A percentile compares a stretch with the other conserved stretches of the same genome.
Evolutionary conservation across 2,797 vertebrate species (phyloP).

Genomic region (Propithecus deckenii): DNA sequence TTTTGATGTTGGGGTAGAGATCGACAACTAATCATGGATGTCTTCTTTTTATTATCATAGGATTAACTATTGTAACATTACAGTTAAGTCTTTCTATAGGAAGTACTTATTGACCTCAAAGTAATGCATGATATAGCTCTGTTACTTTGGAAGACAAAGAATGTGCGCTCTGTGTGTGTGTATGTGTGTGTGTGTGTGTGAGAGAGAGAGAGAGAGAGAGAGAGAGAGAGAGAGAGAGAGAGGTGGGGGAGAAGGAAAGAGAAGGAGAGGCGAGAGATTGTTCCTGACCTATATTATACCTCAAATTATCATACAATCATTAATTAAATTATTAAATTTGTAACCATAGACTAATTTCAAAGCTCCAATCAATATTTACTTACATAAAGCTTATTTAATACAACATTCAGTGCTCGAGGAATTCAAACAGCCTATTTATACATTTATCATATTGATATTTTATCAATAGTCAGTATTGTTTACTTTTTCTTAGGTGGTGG

Average conservation of each 20-base stretch:
- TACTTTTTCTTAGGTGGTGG: neutral
- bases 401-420: neutral
- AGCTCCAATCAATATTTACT: neutral
- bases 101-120: neutral
- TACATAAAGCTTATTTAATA: neutral
- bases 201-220: neutral
- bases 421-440: neutral
- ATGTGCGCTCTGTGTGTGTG: neutral
- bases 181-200: too few relatives aligned
- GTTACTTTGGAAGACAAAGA: neutral
- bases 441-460: neutral
- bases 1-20: neutral
- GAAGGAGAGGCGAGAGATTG: neutral
- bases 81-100: neutral
- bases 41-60: neutral
- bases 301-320: neutral
- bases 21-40: neutral
- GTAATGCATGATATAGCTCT: neutral
- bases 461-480: neutral
- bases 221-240: neutral
- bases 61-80: neutral
- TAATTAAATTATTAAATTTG: slow-evolving; percentile 26
- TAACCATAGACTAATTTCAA: neutral
- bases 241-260: neutral
- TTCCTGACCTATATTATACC: neutral